phyloP scores from a whole-genome alignment of 2,888 invertebrate genomes.

The Eilema caniola region DNA sequence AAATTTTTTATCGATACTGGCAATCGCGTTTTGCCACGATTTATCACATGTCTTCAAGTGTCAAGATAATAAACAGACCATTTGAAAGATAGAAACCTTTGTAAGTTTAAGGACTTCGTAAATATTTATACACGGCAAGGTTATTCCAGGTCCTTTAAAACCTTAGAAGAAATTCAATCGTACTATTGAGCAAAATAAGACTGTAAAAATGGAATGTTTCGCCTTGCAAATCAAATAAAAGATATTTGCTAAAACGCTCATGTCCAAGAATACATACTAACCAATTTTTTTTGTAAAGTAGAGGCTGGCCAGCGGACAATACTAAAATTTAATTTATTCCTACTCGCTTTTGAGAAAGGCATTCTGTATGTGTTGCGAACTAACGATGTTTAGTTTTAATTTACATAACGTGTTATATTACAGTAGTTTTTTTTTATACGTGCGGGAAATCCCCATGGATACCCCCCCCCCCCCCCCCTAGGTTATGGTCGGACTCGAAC shows the following conservation, averaged over 20 bases:
- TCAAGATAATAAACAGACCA: constrained; percentile 34
- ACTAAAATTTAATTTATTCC: constrained; percentile 53
- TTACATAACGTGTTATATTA: constrained; percentile 44
- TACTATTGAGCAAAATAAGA: neutral
- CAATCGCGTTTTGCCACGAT: constrained; percentile 29
- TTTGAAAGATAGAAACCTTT: constrained; percentile 7
- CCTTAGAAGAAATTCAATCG: neutral
- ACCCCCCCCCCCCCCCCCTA: too few relatives aligned
- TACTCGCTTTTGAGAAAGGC: constrained; percentile 48
- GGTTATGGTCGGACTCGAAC: too few relatives aligned
- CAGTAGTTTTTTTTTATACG: too few relatives aligned
- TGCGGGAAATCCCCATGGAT: too few relatives aligned
- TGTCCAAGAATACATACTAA: constrained; percentile 7
- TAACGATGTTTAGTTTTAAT: constrained; percentile 42
- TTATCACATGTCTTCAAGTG: constrained; percentile 46
- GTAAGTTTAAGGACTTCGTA: neutral
- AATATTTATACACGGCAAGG: neutral
- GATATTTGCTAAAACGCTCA: constrained; percentile 24
- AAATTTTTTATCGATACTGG: constrained; percentile 31
- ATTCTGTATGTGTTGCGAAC: constrained; percentile 45
- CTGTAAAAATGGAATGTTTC: constrained; percentile 5
- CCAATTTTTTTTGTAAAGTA: constrained; percentile 27
- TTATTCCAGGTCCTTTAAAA: neutral
- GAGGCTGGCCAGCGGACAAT: constrained; percentile 45
- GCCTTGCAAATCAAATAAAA: constrained; percentile 26